These are phyloP conservation scores for Anagrus nilaparvatae DNA, from an alignment of 1,140 invertebrate species.

Conservation along the genomic window DNA sequence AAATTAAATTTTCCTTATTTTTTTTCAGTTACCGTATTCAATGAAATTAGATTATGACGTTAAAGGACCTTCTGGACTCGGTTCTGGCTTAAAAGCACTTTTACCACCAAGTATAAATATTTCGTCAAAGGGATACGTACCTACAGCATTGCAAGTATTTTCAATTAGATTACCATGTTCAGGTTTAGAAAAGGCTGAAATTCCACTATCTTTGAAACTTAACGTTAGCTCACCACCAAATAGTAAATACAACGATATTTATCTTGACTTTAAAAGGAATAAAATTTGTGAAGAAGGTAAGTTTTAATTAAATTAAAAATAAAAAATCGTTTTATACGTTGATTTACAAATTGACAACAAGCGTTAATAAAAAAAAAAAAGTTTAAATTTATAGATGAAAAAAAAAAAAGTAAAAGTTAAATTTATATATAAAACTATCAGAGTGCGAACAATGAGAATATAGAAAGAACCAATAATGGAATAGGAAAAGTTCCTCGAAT, in stretches of 20 bases:
- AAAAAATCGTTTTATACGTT: neutral
- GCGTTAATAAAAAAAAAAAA: no score
- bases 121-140: constrained; percentile 63
- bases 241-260: constrained; percentile 57
- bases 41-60: constrained; percentile 69
- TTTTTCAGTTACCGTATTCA: constrained; percentile 60
- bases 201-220: constrained; percentile 62
- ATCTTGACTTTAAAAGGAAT: constrained; percentile 69
- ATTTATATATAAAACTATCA: no score
- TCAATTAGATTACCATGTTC: constrained; percentile 70
- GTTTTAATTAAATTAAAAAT: constrained; percentile 1
- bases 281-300: constrained; percentile 80
- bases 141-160: constrained; percentile 63
- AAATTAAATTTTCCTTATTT: no score
- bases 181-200: constrained; percentile 62
- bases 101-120: constrained; percentile 70
- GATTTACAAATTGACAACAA: no score
- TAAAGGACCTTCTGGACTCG: constrained; percentile 38
- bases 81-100: constrained; percentile 47
- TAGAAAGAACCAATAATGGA: no score
- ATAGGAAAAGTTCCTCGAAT: no score
- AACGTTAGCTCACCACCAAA: constrained; percentile 59
- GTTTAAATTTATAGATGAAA: no score
- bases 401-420: no score
- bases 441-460: no score